Evolutionary conservation across 2,797 vertebrate species (phyloP).

Genomic region (Siniperca undulata): DNA sequence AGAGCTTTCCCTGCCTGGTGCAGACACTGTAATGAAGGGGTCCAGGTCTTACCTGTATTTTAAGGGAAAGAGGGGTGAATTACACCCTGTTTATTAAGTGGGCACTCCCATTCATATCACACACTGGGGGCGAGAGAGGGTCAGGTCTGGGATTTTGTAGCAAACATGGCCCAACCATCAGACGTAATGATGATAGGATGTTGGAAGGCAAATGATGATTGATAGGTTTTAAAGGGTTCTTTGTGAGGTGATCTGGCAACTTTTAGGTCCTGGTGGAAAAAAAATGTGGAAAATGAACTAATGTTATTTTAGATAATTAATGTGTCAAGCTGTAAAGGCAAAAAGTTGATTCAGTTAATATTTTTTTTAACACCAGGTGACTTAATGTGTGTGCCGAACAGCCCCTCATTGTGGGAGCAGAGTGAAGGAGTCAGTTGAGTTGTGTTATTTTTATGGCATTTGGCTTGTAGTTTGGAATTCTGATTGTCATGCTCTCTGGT

Average conservation of each 20-base stretch:
- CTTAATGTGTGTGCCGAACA: constrained; percentile 57
- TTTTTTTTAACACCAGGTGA: constrained; percentile 29
- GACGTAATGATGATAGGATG: constrained; percentile 34
- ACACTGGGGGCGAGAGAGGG: constrained; percentile 34
- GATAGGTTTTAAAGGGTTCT: constrained; percentile 57
- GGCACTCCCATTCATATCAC: constrained; percentile 53
- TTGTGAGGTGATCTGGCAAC: constrained; percentile 49
- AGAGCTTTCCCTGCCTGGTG: constrained; percentile 63
- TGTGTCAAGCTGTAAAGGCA: constrained; percentile 46
- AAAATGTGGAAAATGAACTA: constrained; percentile 44
- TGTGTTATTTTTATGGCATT: constrained; percentile 81
- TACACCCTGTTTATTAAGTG: constrained; percentile 62
- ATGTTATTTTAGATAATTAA: constrained; percentile 62
- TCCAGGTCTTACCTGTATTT: constrained; percentile 71
- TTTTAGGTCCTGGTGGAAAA: constrained; percentile 13
- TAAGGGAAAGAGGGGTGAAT: constrained; percentile 45
- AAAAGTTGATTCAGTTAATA: constrained; percentile 33
- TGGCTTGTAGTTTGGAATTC: constrained; percentile 84
- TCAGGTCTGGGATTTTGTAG: constrained; percentile 33
- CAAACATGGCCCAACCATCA: constrained; percentile 9
- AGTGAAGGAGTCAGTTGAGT: constrained; percentile 64
- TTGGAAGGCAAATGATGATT: constrained; percentile 46
- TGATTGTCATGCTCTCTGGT: constrained; percentile 80
- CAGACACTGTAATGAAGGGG: constrained; percentile 73
- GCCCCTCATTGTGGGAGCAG: constrained; percentile 57